A percentile compares a stretch with the other conserved stretches of the same genome.
Evolutionary conservation across 1,140 invertebrate genomes (phyloP).

Genomic region (Rhizoglyphus robini): DNA sequence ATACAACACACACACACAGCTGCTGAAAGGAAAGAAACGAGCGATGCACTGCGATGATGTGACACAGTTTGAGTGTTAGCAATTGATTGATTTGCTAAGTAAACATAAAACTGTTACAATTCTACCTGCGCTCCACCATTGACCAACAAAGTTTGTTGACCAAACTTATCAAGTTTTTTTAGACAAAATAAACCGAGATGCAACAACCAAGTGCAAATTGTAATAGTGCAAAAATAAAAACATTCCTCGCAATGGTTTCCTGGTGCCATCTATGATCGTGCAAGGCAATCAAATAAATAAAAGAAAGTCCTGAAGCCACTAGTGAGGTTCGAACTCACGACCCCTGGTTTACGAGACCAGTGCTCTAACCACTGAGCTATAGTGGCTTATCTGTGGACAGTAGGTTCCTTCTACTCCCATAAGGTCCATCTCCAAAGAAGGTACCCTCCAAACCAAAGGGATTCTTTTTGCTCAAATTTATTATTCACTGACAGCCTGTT

Average conservation of each 20-base stretch:
- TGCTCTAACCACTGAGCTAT: conserved; percentile 84
- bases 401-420: too few species aligned
- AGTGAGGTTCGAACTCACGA: conserved; percentile 71
- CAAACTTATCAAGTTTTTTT: neutral
- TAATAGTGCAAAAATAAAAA: neutral
- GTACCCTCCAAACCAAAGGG: too few species aligned
- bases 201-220: too few species aligned
- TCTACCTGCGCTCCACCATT: too few species aligned
- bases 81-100: too few species aligned
- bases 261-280: neutral
- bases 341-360: conserved; percentile 86
- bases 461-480: too few species aligned
- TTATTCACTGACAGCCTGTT: too few species aligned
- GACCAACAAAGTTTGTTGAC: too few species aligned
- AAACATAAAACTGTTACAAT: too few species aligned
- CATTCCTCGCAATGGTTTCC: neutral
- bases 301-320: conserved; percentile 39
- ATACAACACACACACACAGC: too few species aligned
- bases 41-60: neutral
- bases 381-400: conserved; percentile 38
- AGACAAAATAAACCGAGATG: neutral
- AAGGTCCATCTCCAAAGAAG: too few species aligned
- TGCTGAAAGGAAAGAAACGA: neutral
- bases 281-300: neutral
- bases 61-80: neutral